Evolutionary conservation across 2,888 invertebrate species (phyloP).

Genomic region (Eupithecia insigniata): DNA sequence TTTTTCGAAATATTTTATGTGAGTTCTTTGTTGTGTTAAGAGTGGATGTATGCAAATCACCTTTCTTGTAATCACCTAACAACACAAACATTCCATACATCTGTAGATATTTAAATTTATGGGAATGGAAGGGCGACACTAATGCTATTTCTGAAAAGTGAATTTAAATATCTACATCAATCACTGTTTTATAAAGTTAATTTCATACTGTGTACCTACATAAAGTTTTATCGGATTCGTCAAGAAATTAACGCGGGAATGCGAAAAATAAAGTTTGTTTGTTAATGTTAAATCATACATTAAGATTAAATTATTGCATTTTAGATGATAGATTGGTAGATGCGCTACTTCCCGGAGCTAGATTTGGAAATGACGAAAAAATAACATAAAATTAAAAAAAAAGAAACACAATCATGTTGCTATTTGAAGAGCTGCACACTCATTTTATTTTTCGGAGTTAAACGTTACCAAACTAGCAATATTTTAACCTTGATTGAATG

Average conservation of each 20-base stretch:
- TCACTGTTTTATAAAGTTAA: slow-evolving; percentile 52
- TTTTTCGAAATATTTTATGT: slow-evolving; percentile 57
- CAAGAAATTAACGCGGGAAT: slow-evolving; percentile 56
- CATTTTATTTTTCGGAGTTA: slow-evolving; percentile 73
- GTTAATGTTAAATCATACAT: slow-evolving; percentile 57
- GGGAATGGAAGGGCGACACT: slow-evolving; percentile 23
- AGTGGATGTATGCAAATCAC: slow-evolving; percentile 54
- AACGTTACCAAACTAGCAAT: slow-evolving; percentile 83
- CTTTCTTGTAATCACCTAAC: slow-evolving; percentile 46
- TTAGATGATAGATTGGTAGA: slow-evolving; percentile 82
- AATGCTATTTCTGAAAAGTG: slow-evolving; percentile 38
- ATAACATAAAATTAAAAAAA: slow-evolving; percentile 60
- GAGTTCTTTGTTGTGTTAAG: slow-evolving; percentile 42
- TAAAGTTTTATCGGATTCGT: slow-evolving; percentile 61
- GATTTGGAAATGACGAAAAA: slow-evolving; percentile 62
- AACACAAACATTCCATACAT: slow-evolving; percentile 63
- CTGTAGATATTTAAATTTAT: slow-evolving; percentile 61
- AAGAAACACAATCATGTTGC: slow-evolving; percentile 67
- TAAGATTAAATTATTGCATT: slow-evolving; percentile 65
- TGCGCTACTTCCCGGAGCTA: slow-evolving; percentile 81
- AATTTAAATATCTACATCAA: slow-evolving; percentile 55
- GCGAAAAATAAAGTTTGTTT: slow-evolving; percentile 56
- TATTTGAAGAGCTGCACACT: slow-evolving; percentile 85
- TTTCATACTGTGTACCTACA: slow-evolving; percentile 57
- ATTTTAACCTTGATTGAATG: slow-evolving; percentile 81